Conservation (phyloP, 2,888 invertebrate species). For the Nomada goodeniana region DNA sequence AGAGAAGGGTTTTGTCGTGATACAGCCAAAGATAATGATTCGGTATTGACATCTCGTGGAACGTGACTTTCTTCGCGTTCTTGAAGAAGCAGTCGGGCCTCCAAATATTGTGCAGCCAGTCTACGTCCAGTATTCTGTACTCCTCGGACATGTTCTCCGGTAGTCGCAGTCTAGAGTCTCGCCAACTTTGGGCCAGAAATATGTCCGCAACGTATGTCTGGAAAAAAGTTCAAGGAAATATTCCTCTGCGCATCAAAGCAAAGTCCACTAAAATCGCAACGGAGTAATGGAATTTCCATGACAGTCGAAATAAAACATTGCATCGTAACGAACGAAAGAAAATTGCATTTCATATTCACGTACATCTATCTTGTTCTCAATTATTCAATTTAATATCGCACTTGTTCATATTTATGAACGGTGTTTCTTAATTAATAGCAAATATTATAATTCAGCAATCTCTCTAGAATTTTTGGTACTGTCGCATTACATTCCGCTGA, state of each 20-base stretch:
- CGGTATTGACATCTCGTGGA: slow-evolving; percentile 97
- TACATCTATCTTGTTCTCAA: too few species aligned
- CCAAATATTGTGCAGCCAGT: slow-evolving; percentile 96
- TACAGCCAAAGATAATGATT: slow-evolving; percentile 97
- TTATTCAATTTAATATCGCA: too few species aligned
- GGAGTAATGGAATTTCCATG: not conserved
- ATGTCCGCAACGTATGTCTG: slow-evolving; percentile 97
- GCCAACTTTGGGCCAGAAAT: slow-evolving; percentile 96
- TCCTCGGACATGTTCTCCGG: slow-evolving; percentile 98
- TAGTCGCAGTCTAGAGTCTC: slow-evolving; percentile 93
- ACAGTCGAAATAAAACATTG: not conserved
- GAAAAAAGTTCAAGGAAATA: slow-evolving; percentile 64
- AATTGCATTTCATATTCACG: too few species aligned
- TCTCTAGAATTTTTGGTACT: too few species aligned
- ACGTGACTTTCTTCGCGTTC: slow-evolving; percentile 96
- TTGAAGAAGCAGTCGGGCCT: slow-evolving; percentile 97
- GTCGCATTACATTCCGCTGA: too few species aligned
- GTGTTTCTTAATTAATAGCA: too few species aligned
- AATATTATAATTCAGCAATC: too few species aligned
- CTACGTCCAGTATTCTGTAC: slow-evolving; percentile 94
- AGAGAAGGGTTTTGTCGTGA: slow-evolving; percentile 95
- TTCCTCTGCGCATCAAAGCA: not conserved
- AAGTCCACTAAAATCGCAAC: not conserved
- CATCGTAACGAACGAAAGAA: too few species aligned
- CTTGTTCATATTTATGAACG: too few species aligned